Evolutionary conservation across 1,140 invertebrate species (phyloP), one percentile per base, ranked within the genome.

Genomic region (Caerostris extrusa): DNA sequence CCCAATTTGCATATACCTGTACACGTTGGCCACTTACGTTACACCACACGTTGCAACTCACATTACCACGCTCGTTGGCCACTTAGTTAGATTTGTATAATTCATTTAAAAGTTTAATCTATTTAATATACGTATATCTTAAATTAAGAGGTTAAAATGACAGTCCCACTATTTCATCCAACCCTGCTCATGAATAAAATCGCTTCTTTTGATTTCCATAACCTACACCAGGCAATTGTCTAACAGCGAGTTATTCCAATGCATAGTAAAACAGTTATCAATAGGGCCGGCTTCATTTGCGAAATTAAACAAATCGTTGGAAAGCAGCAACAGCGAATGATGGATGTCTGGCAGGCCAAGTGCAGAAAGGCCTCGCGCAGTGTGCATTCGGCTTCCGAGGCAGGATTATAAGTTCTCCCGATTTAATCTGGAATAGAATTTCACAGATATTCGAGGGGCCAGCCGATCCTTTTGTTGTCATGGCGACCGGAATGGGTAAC

Each of bases 391-490:
- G 77, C 55, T 90, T 90, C 89, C 53, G n/a, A 55, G 89, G 56
- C 14, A 81, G 89, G 89, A 90, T 90, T 90, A 90, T 81, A 81
- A 90, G 67, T 90, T 90, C 57, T 82, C 61, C 67, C 89, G 77
- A 92, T 92, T 85, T 93, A 93, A 93, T 93, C 91, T 93, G 83
- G 91, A 93, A 71, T 93, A 86, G 83, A 93, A 93, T 93, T 86
- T 93, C 91, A 53, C 17, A 64, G 91, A 91, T 83, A 91, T 91
- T 83, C 60, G 58, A 86, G 7, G 50, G 82, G 19, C 71, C 83
- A 86, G 60, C n/a, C 91, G 61, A 93, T 93, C 91, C 81, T 19
- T 55, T 19, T 17, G 83, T 93, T 93, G 81, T 58, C 81, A 93
- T 93, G 91, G 58, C 60, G 60, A 93, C 91, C 10, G 14, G 81